phyloP scores from a whole-genome alignment of 2,888 invertebrate genomes.

The Megamerina dolium region DNA sequence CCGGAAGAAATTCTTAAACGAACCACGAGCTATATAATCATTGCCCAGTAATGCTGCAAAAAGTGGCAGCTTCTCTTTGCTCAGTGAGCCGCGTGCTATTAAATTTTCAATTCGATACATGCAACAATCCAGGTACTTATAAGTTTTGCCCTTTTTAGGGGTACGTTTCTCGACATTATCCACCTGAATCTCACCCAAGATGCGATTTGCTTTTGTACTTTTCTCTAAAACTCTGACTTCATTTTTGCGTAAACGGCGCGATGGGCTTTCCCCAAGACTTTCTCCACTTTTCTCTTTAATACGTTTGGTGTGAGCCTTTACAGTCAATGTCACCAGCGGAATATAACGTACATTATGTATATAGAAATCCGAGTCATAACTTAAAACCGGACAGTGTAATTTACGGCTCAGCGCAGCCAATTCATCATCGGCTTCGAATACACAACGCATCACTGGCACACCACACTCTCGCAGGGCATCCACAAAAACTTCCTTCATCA shows the following conservation, averaged over 20 bases:
- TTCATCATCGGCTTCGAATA: slow-evolving; percentile 86
- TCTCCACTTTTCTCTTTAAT: slow-evolving; percentile 1
- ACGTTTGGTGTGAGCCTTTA: slow-evolving; percentile 47
- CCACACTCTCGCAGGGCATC: slow-evolving; percentile 61
- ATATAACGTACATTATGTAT: slow-evolving; percentile 80
- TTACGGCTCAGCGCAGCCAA: slow-evolving; percentile 74
- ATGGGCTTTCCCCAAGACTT: slow-evolving; percentile 11
- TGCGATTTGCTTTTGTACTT: slow-evolving; percentile 33
- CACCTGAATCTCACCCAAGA: slow-evolving; percentile 29
- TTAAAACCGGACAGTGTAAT: slow-evolving; percentile 78
- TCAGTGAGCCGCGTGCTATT: slow-evolving; percentile 58
- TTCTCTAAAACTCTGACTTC: slow-evolving; percentile 41
- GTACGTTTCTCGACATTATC: slow-evolving; percentile 21
- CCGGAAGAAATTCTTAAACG: slow-evolving; percentile 66
- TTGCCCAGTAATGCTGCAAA: slow-evolving; percentile 82
- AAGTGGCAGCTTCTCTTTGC: slow-evolving; percentile 65
- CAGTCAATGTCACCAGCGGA: slow-evolving; percentile 63
- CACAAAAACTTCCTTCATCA: slow-evolving; percentile 68
- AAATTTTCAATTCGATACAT: slow-evolving; percentile 69
- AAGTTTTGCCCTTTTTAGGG: slow-evolving; percentile 24
- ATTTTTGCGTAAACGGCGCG: slow-evolving; percentile 26
- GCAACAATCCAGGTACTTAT: slow-evolving; percentile 56
- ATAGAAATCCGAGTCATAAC: slow-evolving; percentile 92
- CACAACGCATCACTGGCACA: slow-evolving; percentile 65
- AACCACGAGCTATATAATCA: slow-evolving; percentile 69